A percentile compares a stretch with the other conserved stretches of the same genome.
phyloP scores from a whole-genome alignment of 2,113 vertebrate genomes.

The Stegostoma tigrinum region DNA sequence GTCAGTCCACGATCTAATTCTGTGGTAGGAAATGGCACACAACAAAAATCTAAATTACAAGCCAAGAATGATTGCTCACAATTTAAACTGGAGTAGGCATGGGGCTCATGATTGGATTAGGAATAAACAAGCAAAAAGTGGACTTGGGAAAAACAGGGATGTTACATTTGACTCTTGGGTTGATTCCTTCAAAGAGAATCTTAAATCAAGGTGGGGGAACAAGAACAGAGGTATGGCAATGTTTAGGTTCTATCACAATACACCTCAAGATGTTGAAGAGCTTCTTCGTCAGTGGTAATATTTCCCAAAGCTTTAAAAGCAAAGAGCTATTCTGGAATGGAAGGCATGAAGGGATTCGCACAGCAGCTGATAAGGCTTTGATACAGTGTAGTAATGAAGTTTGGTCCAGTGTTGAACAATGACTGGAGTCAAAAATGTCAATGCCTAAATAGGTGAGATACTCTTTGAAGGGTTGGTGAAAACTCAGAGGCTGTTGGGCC shows the following conservation, averaged over 20 bases:
- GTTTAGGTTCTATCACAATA: neutral
- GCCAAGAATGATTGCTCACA: neutral
- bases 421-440: neutral
- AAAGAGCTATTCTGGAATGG: neutral
- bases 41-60: neutral
- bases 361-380: neutral
- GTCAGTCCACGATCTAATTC: constrained; percentile 84
- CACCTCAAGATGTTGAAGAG: neutral
- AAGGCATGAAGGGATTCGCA: neutral
- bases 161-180: neutral
- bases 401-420: neutral
- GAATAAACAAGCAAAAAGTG: neutral
- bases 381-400: neutral
- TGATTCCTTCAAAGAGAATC: neutral
- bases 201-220: neutral
- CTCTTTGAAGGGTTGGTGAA: too few relatives aligned
- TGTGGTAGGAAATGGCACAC: constrained; percentile 43
- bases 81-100: neutral
- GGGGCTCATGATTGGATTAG: too few relatives aligned
- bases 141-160: neutral
- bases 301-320: neutral
- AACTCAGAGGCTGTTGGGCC: too few relatives aligned
- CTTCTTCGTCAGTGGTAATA: neutral
- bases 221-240: neutral
- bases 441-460: too few relatives aligned